Evolutionary conservation across 2,113 vertebrate genomes (phyloP).

Genomic region (Glaucomys volans): DNA sequence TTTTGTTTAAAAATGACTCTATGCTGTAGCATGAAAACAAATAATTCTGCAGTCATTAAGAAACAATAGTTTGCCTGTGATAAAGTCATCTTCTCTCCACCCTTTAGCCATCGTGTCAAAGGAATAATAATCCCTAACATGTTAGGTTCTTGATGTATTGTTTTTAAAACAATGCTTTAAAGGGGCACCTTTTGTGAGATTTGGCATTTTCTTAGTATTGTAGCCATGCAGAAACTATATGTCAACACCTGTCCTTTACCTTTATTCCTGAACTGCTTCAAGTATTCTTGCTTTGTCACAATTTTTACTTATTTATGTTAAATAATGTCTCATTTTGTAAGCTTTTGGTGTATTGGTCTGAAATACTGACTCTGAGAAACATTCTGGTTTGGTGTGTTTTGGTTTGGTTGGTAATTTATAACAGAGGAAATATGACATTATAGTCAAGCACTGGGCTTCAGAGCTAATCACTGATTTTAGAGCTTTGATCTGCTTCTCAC

Average conservation of each 20-base stretch:
- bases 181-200: background rate
- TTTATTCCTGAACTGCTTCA: background rate
- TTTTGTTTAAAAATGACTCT: slow-evolving; percentile 14
- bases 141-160: background rate
- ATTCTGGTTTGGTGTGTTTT: background rate
- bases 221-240: background rate
- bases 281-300: background rate
- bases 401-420: background rate
- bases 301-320: slow-evolving; percentile 2
- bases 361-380: background rate
- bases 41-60: background rate
- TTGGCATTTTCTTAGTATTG: background rate
- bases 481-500: background rate
- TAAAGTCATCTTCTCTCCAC: background rate
- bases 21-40: background rate
- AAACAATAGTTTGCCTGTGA: background rate
- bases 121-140: background rate
- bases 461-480: background rate
- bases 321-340: background rate
- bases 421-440: accelerated
- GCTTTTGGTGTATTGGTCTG: background rate
- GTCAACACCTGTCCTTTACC: background rate
- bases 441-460: accelerated
- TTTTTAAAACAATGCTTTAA: background rate
- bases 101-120: background rate